phyloP scores from a whole-genome alignment of 2,113 vertebrate species.

The Amphiprion ocellaris region DNA sequence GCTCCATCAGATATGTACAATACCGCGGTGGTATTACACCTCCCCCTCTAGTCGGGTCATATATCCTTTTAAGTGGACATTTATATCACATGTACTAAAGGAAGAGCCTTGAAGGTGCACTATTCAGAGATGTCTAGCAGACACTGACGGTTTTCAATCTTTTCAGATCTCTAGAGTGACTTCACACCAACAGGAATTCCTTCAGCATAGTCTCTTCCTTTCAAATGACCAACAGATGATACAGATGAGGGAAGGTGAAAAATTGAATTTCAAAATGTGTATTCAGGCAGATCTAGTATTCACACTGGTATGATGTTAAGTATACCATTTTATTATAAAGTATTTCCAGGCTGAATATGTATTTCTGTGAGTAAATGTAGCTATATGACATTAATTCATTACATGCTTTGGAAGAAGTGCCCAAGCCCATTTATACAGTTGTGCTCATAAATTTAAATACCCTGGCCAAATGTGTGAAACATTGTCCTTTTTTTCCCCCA shows the following conservation, averaged over 20 bases:
- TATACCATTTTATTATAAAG: not conserved
- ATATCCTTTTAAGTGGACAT: constrained; percentile 63
- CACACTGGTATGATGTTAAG: not conserved
- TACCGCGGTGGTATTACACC: constrained; percentile 57
- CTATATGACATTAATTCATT: not conserved
- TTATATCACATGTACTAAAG: constrained; percentile 63
- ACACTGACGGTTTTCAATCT: constrained; percentile 40
- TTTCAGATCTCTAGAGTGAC: constrained; percentile 2
- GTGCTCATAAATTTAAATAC: no score
- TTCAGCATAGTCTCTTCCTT: not conserved
- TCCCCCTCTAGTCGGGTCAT: constrained; percentile 37
- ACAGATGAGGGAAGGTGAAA: no score
- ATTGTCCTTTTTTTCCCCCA: no score
- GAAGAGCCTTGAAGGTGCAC: constrained; percentile 52
- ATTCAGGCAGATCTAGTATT: not conserved
- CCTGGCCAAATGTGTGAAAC: no score
- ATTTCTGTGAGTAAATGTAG: not conserved
- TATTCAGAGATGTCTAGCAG: constrained; percentile 29
- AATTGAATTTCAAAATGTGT: not conserved
- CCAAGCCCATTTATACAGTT: no score
- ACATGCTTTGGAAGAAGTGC: not conserved
- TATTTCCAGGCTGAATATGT: not conserved
- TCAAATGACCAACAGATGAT: not conserved
- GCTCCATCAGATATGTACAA: constrained; percentile 66
- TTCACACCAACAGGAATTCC: constrained; percentile 4